These are phyloP conservation scores for Pyrgus malvae DNA, from an alignment of 2,888 invertebrate genomes.

Conservation along the genomic window DNA sequence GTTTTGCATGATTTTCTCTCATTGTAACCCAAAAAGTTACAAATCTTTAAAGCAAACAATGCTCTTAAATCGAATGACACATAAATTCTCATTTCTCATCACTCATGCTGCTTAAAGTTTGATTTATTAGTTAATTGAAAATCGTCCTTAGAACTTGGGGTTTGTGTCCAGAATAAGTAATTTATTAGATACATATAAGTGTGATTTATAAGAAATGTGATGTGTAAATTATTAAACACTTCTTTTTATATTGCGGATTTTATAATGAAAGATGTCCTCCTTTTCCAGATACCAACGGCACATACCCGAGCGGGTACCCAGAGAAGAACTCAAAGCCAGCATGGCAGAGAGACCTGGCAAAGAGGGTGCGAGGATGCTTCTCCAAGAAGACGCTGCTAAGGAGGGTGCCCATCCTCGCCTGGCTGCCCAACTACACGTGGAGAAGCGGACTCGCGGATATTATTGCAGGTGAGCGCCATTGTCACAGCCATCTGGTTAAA, in stretches of 20 bases:
- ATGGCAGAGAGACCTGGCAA: slow-evolving; percentile 59
- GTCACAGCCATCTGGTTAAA: not conserved
- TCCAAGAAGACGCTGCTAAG: slow-evolving; percentile 83
- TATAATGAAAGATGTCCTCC: too few relatives aligned
- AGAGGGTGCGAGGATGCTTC: slow-evolving; percentile 78
- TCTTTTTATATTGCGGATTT: too few relatives aligned
- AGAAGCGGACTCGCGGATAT: slow-evolving; percentile 87
- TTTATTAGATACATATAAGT: not conserved
- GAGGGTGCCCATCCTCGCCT: slow-evolving; percentile 84
- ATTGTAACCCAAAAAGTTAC: not conserved
- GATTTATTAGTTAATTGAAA: not conserved
- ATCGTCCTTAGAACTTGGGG: not conserved
- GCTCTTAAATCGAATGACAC: not conserved
- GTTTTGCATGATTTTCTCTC: not conserved
- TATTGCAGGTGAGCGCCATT: slow-evolving; percentile 84
- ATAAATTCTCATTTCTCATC: not conserved
- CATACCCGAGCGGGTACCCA: slow-evolving; percentile 45
- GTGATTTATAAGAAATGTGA: too few relatives aligned
- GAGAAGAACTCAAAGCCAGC: slow-evolving; percentile 39
- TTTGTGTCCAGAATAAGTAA: not conserved
- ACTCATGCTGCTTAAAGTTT: not conserved
- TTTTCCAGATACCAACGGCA: slow-evolving; percentile 53
- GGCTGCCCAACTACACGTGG: slow-evolving; percentile 86
- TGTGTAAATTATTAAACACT: too few relatives aligned
- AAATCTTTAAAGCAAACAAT: not conserved